Evolutionary conservation across 1,140 invertebrate species (phyloP).

Genomic region (Tetramorium simillimum): DNA sequence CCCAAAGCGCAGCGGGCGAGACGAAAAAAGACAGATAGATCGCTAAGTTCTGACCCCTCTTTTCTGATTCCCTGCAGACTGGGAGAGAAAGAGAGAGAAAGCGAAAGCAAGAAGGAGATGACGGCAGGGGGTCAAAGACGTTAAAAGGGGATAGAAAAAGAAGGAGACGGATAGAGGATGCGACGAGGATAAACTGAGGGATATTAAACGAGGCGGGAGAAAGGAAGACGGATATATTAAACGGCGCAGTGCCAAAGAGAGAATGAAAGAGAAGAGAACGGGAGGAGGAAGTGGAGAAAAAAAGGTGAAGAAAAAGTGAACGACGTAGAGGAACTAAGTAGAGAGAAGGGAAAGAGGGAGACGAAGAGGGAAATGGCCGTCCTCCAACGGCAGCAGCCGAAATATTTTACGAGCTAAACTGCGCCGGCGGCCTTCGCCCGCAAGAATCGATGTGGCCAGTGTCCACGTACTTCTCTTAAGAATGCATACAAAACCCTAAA

Average conservation of each 20-base stretch:
- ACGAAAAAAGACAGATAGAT: constrained; percentile 45
- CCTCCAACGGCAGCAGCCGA: constrained; percentile 75
- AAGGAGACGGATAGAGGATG: neutral
- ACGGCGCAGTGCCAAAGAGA: neutral
- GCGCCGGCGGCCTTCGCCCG: constrained; percentile 70
- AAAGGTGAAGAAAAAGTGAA: neutral
- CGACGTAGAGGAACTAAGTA: neutral
- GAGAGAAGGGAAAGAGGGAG: no score
- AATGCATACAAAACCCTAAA: no score
- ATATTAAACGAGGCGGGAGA: constrained; percentile 44
- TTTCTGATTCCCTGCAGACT: constrained; percentile 13
- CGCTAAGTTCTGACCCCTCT: constrained; percentile 28
- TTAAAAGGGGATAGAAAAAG: constrained; percentile 10
- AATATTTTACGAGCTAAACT: constrained; percentile 81
- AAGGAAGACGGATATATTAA: constrained; percentile 11
- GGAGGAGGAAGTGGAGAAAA: neutral
- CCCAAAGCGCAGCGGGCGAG: neutral
- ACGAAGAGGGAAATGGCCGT: constrained; percentile 55
- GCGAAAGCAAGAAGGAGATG: neutral
- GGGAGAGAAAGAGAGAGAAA: constrained; percentile 4
- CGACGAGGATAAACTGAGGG: constrained; percentile 6
- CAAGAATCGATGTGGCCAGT: constrained; percentile 57
- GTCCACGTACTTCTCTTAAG: no score
- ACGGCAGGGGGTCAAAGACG: constrained; percentile 31
- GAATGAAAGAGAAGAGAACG: constrained; percentile 19